phyloP scores from a whole-genome alignment of 2,888 invertebrate genomes.

The Drosophila trichaetosa region DNA sequence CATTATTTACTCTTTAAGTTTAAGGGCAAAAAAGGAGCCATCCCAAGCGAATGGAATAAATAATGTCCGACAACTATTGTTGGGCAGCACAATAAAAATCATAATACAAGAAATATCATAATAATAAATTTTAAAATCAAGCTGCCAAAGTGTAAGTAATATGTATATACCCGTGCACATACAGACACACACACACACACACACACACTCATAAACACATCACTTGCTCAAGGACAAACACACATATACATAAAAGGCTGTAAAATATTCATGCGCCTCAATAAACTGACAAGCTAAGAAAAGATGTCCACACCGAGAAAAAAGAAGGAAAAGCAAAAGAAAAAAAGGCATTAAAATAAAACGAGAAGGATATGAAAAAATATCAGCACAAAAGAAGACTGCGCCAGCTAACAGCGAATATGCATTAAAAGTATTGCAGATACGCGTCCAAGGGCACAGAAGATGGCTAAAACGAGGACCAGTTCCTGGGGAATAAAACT shows the following conservation, averaged over 20 bases:
- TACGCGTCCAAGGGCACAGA: background rate
- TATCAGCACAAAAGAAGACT: conserved; percentile 44
- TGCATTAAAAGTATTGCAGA: conserved; percentile 75
- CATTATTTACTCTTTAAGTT: conserved; percentile 5
- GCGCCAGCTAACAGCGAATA: conserved; percentile 64
- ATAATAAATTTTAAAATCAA: conserved; percentile 54
- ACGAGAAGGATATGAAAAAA: conserved; percentile 31
- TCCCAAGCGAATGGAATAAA: conserved; percentile 42
- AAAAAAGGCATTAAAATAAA: conserved; percentile 57
- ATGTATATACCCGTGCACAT: conserved; percentile 17
- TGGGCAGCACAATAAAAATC: conserved; percentile 60
- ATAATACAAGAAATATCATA: conserved; percentile 50
- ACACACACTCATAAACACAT: conserved; percentile 3
- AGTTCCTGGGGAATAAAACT: conserved; percentile 22
- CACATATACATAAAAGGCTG: conserved; percentile 35
- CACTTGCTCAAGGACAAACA: conserved; percentile 22
- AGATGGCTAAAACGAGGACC: conserved; percentile 5
- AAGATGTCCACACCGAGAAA: conserved; percentile 56
- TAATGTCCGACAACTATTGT: conserved; percentile 42
- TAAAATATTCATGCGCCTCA: conserved; percentile 78
- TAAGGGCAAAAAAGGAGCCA: conserved; percentile 21
- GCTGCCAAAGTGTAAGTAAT: conserved; percentile 40
- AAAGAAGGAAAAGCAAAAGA: conserved; percentile 42
- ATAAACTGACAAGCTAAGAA: conserved; percentile 69
- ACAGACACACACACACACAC: conserved; percentile 12